Base-by-base conservation (phyloP, 2,888 invertebrate genomes). In the Sericinus montela region DNA sequence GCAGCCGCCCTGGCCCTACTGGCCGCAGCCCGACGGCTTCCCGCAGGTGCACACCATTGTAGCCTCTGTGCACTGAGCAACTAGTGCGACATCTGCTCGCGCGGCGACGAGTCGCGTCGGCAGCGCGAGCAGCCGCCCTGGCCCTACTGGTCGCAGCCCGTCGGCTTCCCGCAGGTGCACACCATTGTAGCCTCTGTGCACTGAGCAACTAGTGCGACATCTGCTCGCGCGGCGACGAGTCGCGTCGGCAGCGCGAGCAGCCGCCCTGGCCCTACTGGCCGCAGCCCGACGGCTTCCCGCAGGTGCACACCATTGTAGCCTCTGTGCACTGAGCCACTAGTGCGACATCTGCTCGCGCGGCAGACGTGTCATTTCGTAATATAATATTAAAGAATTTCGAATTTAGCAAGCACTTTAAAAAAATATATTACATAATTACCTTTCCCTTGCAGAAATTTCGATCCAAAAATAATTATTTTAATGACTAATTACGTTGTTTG, bases 11-110 rank as follows among this genome's bases (percentile, higher is more conserved):
- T 58, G 62, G 41, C 60, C 56, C 49, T 78, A 63, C 67, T 82
- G 81, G 82, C 70, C 71, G 28, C 72, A 63, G 44, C 63, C 60
- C 9, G 80, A 80, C n/a, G 65, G 62, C 38, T 75, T 64, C 58
- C 63, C 66, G 15, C 80, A 72, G 74, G 76, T 75, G 32, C 19
- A 34, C 7, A 34, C 11, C 7, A 13, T 19, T 32, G 10, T 11
- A 9, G 11, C 13, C n/a, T 30, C 30, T 30, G 9, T 30, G 11
- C 4, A n/a, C 10, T 28, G 10, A 7, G 28, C 19, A 19, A 28
- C 28, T 28, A 28, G 28, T 8, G 28, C 28, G 7, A 6, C 7
- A 28, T 28, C 8, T 28, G 13, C 14, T 5, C 5, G 19, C 19
- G 19, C 5, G 2, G 19, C 2, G 19, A n/a, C 19, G 19, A 19